Evolutionary conservation across 2,888 invertebrate genomes (phyloP), one percentile per base, ranked within the genome.

Genomic region (Erpobdella octoculata): DNA sequence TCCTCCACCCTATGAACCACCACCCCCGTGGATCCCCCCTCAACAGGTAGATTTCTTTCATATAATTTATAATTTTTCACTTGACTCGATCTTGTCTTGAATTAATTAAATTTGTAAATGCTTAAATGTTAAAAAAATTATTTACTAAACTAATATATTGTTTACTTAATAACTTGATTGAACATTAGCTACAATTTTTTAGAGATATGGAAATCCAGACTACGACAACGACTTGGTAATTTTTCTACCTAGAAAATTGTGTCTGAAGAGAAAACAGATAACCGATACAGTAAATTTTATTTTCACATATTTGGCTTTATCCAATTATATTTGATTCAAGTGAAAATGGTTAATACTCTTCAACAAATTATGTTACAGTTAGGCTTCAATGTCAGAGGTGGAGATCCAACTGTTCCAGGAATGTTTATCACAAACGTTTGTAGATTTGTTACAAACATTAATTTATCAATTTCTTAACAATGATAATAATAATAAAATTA

Each of bases 381-480:
- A 70, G 82, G 82, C n/a, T 82, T 82, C 72, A 81, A 81, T 71
- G 80, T 82, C 9, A 74, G 82, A 71, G 81, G 81, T 61, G 81
- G 82, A 3, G 78, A 77, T 70, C 81, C 81, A 69, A 80, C 80
- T 70, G 76, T 79, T 69, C 81, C 79, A 79, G 81, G 81, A 33
- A 79, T 81, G 36, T 81, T 77, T 74, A 79, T 82, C 28, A 81
- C 82, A 36, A 80, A 80, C 79, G 81, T 81, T 9, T 48, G 65
- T 35, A 15, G 41, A n/a, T 36, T 65, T 33, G 38, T 8, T 53
- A 21, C 53, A 12, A 25, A 28, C 53, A 53, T 21, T 21, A 48
- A 12, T 9, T 41, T 12, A 41, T 41, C 18, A 41, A 41, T 41
- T 41, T 12, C 41, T 12, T 41, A 12, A 18, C 41, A 9, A 41